These are phyloP conservation scores for Quiscalus mexicanus DNA, from an alignment of 2,113 vertebrate genomes.

Conservation along the genomic window DNA sequence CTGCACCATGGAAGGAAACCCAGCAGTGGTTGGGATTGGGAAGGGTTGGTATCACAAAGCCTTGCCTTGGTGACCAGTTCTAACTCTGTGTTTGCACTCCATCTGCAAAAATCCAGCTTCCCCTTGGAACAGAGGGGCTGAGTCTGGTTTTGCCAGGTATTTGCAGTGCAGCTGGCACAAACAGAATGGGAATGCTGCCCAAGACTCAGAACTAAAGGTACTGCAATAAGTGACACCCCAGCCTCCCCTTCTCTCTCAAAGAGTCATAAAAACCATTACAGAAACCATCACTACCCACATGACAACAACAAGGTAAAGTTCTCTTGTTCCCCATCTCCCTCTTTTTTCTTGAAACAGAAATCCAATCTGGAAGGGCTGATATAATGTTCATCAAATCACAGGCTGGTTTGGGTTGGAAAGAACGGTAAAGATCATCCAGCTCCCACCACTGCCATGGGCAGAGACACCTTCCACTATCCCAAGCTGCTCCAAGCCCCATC, in stretches of 20 bases:
- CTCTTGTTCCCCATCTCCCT: fast-evolving
- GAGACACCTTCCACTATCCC: fast-evolving
- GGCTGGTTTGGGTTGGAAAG: not conserved
- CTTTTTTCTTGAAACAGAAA: not conserved
- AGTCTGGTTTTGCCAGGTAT: not conserved
- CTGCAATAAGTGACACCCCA: not conserved
- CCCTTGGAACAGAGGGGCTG: not conserved
- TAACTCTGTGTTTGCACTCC: not conserved
- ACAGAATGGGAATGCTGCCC: not conserved
- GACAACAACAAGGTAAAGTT: not conserved
- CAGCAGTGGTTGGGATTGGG: fast-evolving
- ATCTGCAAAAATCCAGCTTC: not conserved
- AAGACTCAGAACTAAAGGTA: not conserved
- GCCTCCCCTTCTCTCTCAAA: not conserved
- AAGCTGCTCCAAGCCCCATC: fast-evolving
- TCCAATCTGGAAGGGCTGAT: not conserved
- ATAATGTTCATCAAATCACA: not conserved
- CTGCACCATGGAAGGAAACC: not conserved
- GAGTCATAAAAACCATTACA: not conserved
- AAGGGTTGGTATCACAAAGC: not conserved
- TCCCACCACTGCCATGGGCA: fast-evolving
- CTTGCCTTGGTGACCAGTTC: no score
- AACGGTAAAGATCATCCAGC: not conserved
- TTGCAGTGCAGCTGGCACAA: not conserved
- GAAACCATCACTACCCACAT: not conserved